Conservation (phyloP, 2,113 vertebrate genomes). For the Macquaria australasica region DNA sequence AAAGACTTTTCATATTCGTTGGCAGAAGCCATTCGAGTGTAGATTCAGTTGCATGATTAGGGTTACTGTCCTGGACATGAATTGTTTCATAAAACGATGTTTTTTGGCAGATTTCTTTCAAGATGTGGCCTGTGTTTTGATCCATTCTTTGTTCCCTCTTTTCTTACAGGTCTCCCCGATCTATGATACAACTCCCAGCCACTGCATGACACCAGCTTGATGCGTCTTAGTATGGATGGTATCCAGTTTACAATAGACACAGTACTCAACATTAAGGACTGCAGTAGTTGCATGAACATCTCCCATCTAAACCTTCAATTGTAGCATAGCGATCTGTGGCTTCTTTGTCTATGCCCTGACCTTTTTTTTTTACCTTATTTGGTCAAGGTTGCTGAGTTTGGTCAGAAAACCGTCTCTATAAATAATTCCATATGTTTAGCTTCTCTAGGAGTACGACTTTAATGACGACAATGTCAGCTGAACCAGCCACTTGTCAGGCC, state of each 20-base stretch:
- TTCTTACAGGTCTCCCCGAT: neutral
- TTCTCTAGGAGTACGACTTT: neutral
- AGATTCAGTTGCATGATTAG: slow-evolving; percentile 34
- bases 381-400: slow-evolving; percentile 5
- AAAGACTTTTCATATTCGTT: slow-evolving; percentile 51
- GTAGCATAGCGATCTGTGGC: neutral
- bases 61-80: slow-evolving; percentile 15
- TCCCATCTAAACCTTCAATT: neutral
- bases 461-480: neutral
- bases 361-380: neutral
- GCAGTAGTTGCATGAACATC: neutral
- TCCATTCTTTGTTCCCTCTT: neutral
- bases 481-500: neutral
- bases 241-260: neutral
- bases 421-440: slow-evolving; percentile 23
- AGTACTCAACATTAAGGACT: neutral
- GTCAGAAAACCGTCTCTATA: slow-evolving; percentile 12
- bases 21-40: slow-evolving; percentile 40
- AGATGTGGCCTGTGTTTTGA: slow-evolving; percentile 2
- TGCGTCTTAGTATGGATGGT: neutral
- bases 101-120: neutral
- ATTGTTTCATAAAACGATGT: neutral
- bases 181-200: neutral
- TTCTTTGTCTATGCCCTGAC: neutral
- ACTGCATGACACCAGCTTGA: neutral